Conservation (phyloP, 2,113 vertebrate species). For the Nyctereutes procyonoides region DNA sequence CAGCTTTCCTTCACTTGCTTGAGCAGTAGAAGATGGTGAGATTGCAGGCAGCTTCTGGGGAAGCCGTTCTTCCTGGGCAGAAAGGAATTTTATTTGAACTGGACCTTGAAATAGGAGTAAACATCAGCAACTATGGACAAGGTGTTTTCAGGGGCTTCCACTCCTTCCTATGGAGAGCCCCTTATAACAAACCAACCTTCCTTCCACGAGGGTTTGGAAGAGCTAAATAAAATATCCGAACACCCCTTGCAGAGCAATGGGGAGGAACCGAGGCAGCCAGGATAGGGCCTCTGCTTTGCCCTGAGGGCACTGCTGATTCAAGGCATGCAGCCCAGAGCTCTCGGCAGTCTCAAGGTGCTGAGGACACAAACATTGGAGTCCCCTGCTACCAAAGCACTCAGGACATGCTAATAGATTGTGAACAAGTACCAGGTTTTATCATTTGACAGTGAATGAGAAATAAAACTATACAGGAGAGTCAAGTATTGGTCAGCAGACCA, state of each 20-base stretch:
- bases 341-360: neutral
- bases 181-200: neutral
- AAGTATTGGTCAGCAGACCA: neutral
- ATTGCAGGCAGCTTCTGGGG: neutral
- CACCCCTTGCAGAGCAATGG: neutral
- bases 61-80: neutral
- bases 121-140: neutral
- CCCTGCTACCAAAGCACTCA: neutral
- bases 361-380: too few relatives aligned
- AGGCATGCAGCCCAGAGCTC: accelerated
- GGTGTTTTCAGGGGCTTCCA: neutral
- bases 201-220: neutral
- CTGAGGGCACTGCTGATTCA: accelerated
- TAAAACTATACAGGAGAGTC: neutral
- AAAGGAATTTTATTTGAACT: neutral
- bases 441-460: too few relatives aligned
- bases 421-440: neutral
- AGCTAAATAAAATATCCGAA: too few relatives aligned
- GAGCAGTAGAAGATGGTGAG: neutral
- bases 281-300: neutral
- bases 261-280: neutral
- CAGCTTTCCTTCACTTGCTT: neutral
- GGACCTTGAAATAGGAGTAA: neutral
- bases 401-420: neutral
- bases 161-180: neutral